phyloP scores from a whole-genome alignment of 2,113 vertebrate species.

The Phaetusa simplex region DNA sequence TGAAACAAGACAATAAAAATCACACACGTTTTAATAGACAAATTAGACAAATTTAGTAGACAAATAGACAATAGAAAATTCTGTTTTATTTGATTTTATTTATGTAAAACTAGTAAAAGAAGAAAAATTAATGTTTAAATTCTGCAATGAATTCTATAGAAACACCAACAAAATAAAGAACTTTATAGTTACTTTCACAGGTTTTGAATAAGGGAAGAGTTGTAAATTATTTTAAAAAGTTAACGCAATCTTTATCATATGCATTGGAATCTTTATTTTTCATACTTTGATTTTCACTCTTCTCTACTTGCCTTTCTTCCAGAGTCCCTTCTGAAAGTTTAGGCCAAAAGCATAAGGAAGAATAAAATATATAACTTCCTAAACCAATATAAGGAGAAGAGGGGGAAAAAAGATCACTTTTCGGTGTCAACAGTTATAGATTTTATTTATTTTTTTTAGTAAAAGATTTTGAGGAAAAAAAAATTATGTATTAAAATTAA shows the following conservation, averaged over 20 bases:
- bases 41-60: not conserved
- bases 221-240: not conserved
- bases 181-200: not conserved
- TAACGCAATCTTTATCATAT: not conserved
- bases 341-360: not conserved
- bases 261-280: not conserved
- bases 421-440: rapidly evolving
- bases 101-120: not conserved
- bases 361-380: not conserved
- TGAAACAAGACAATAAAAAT: not conserved
- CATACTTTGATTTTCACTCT: not conserved
- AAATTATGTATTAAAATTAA: not conserved
- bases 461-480: not conserved
- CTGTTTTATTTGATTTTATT: not conserved
- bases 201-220: not conserved
- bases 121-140: not conserved
- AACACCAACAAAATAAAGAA: not conserved
- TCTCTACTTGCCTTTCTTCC: not conserved
- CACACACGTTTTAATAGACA: not conserved
- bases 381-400: not conserved
- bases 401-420: rapidly evolving
- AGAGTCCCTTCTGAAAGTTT: not conserved
- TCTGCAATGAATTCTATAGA: not conserved
- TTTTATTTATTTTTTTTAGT: not conserved
- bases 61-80: not conserved